Evolutionary conservation across 2,888 invertebrate genomes (phyloP).

Genomic region (Theristus sp.): DNA sequence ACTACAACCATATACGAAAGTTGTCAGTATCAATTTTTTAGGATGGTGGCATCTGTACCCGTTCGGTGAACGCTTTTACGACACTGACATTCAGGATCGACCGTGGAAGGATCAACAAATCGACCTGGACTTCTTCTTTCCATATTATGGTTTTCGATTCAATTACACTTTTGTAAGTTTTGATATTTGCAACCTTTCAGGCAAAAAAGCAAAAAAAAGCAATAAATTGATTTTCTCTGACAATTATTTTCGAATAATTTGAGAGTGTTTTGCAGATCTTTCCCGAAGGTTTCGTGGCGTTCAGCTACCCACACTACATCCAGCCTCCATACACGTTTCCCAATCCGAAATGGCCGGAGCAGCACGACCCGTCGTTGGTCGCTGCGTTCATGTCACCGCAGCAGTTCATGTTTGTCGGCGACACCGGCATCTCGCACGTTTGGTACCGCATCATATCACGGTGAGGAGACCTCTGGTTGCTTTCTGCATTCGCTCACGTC

Average conservation of each 20-base stretch:
- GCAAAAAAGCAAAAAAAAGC: too few species aligned
- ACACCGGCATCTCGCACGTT: constrained; percentile 17
- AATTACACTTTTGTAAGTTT: constrained; percentile 15
- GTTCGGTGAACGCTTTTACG: constrained; percentile 16
- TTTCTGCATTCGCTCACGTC: too few species aligned
- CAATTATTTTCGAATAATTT: too few species aligned
- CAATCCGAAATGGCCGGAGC: constrained; percentile 16
- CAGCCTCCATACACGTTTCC: constrained; percentile 19
- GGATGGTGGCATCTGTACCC: constrained; percentile 19
- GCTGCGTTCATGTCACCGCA: constrained; percentile 15
- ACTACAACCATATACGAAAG: too few species aligned
- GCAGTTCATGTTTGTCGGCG: constrained; percentile 21
- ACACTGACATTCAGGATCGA: constrained; percentile 10
- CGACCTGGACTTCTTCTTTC: constrained; percentile 16
- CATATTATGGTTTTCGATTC: constrained; percentile 17
- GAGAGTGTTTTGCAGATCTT: constrained; percentile 14
- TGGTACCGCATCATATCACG: constrained; percentile 13
- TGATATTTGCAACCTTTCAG: too few species aligned
- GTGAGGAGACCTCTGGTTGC: not conserved
- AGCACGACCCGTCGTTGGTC: constrained; percentile 13
- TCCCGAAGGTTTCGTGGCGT: constrained; percentile 20
- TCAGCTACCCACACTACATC: constrained; percentile 15
- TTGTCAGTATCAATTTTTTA: constrained; percentile 3
- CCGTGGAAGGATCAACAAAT: constrained; percentile 20
- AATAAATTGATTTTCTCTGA: too few species aligned